Conservation (phyloP, 2,797 vertebrate species). For the Cirrhinus mrigala region DNA sequence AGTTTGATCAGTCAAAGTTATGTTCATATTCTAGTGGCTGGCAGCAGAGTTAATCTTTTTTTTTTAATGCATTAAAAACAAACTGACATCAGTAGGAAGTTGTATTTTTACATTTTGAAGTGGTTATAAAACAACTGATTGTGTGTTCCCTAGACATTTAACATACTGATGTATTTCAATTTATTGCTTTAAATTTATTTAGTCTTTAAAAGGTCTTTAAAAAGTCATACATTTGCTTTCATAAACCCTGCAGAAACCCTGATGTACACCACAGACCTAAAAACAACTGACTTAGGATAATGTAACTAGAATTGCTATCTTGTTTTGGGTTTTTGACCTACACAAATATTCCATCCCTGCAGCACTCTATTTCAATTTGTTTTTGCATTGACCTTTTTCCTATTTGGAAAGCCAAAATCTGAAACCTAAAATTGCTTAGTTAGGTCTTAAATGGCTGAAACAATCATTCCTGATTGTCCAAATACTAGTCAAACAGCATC, state of each 20-base stretch:
- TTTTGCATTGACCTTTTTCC: neutral
- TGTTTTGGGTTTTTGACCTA: neutral
- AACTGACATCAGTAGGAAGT: neutral
- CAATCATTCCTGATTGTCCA: neutral
- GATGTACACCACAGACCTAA: neutral
- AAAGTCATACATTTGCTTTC: neutral
- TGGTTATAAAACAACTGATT: neutral
- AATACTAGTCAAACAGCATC: neutral
- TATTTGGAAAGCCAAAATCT: neutral
- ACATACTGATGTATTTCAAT: neutral
- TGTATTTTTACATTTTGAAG: neutral
- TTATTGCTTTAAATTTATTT: neutral
- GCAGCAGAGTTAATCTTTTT: neutral
- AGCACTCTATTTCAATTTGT: neutral
- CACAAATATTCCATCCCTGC: neutral
- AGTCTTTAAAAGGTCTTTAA: neutral
- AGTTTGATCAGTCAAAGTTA: neutral
- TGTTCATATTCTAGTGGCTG: neutral
- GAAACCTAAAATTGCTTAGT: neutral
- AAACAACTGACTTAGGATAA: neutral
- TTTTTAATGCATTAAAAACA: neutral
- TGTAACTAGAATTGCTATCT: neutral
- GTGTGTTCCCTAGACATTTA: neutral
- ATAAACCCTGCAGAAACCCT: neutral
- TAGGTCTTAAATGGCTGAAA: neutral